Evolutionary conservation across 2,797 vertebrate genomes (phyloP).

Genomic region (Epinephelus malabaricus): DNA sequence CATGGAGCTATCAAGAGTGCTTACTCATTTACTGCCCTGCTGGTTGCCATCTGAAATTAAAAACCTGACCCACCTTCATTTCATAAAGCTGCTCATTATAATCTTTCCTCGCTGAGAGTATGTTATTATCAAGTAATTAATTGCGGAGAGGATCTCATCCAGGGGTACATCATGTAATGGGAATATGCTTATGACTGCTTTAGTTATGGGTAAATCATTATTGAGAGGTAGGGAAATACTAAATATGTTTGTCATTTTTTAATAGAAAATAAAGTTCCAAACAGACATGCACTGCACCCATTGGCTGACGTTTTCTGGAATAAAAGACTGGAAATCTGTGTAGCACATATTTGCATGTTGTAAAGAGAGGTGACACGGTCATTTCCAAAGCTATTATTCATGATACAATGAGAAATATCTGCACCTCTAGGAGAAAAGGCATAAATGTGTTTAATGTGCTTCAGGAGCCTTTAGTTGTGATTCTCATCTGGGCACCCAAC

Average conservation of each 20-base stretch:
- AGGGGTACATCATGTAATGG: conserved; percentile 10
- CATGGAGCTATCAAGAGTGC: conserved; percentile 11
- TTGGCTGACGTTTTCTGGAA: background rate
- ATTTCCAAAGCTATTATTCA: conserved; percentile 13
- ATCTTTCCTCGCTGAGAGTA: conserved; percentile 26
- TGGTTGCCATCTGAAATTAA: conserved; percentile 48
- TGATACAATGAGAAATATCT: conserved; percentile 23
- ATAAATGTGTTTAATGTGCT: conserved; percentile 39
- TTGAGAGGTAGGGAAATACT: background rate
- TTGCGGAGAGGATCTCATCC: conserved; percentile 46
- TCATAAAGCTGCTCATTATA: conserved; percentile 52
- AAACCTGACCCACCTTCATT: conserved; percentile 48
- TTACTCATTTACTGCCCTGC: conserved; percentile 33
- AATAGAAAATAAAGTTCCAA: background rate
- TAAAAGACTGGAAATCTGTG: background rate
- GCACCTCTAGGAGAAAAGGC: background rate
- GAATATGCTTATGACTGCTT: conserved; percentile 39
- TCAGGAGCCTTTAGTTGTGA: conserved; percentile 26
- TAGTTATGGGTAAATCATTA: conserved; percentile 15
- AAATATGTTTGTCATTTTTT: conserved; percentile 12
- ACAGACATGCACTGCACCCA: background rate
- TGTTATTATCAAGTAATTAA: conserved; percentile 50
- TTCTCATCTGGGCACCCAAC: conserved; percentile 45
- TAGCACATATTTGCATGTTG: background rate
- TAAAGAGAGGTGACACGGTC: background rate